Evolutionary conservation across 2,797 vertebrate species (phyloP).

Genomic region (Darevskia mixta): DNA sequence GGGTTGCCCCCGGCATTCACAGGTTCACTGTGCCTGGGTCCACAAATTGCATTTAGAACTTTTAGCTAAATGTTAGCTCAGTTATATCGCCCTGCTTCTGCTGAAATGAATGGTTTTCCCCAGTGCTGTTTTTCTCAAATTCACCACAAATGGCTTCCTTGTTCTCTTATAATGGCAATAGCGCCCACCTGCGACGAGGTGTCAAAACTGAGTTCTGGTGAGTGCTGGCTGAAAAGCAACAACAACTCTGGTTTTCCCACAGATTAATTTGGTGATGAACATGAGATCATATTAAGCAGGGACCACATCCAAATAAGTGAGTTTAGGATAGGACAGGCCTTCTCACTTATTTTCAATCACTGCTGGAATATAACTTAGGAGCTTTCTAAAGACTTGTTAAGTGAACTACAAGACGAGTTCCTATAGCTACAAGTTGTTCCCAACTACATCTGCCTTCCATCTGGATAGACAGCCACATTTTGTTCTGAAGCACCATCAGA

Average conservation of each 20-base stretch:
- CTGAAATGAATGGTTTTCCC: background rate
- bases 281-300: background rate
- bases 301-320: background rate
- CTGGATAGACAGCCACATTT: background rate
- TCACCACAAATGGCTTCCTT: no score
- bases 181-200: no score
- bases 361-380: background rate
- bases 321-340: background rate
- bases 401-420: background rate
- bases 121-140: no score
- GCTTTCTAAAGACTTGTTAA: background rate
- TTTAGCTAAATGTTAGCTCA: background rate
- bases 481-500: background rate
- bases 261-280: background rate
- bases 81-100: background rate
- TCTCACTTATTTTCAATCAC: background rate
- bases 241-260: background rate
- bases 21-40: no score
- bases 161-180: no score
- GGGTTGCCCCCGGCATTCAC: no score
- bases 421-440: background rate
- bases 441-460: background rate
- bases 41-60: background rate
- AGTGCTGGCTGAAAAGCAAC: no score
- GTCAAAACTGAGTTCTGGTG: no score